Percentiles rank a stretch among this genome's conserved stretches.
Evolutionary conservation across 2,888 invertebrate genomes (phyloP).

Genomic region (Drosophila silvestris): DNA sequence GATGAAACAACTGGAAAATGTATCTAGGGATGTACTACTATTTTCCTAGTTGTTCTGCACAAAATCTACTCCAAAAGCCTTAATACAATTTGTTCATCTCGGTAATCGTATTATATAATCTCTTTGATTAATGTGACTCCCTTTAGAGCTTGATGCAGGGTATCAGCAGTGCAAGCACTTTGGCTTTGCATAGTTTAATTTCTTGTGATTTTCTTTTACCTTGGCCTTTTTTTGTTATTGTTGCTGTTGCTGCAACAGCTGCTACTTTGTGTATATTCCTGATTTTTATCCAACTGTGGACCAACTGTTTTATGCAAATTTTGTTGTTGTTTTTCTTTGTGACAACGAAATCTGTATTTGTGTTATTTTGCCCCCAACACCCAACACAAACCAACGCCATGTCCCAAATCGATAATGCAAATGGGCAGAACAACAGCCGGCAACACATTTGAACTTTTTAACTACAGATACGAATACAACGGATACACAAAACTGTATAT

Average conservation of each 20-base stretch:
- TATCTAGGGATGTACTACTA: neutral
- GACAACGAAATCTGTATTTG: slow-evolving; percentile 57
- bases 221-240: slow-evolving; percentile 4
- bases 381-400: neutral
- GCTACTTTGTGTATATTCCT: slow-evolving; percentile 40
- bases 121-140: neutral
- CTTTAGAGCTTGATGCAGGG: neutral
- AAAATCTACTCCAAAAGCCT: neutral
- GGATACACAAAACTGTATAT: slow-evolving; percentile 26
- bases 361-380: neutral
- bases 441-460: slow-evolving; percentile 15
- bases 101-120: neutral
- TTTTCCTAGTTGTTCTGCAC: neutral
- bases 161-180: neutral
- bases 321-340: slow-evolving; percentile 65
- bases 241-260: slow-evolving; percentile 41
- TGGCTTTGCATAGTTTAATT: slow-evolving; percentile 7
- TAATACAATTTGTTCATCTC: neutral
- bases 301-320: slow-evolving; percentile 64
- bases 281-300: slow-evolving; percentile 35
- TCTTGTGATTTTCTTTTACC: neutral
- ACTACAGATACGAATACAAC: slow-evolving; percentile 15
- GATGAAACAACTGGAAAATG: neutral
- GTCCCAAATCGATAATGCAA: slow-evolving; percentile 69
- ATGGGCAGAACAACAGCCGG: slow-evolving; percentile 49